phyloP scores from a whole-genome alignment of 1,140 invertebrate species.

The Carposina sasakii region DNA sequence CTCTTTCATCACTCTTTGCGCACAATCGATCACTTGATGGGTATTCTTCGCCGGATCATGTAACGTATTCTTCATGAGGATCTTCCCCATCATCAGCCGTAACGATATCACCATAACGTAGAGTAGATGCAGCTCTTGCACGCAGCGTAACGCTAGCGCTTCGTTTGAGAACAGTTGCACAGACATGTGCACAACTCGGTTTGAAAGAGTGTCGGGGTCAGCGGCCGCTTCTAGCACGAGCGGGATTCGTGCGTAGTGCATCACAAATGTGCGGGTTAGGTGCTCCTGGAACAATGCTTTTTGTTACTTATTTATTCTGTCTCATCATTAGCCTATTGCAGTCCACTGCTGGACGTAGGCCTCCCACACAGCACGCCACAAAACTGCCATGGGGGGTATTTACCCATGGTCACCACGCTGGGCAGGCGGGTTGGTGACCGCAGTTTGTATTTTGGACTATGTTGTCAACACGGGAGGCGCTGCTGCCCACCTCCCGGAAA shows the following conservation, averaged over 20 bases:
- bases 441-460: no score
- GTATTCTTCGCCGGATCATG: slow-evolving; percentile 87
- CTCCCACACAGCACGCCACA: no score
- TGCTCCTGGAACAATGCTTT: slow-evolving; percentile 85
- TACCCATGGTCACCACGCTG: no score
- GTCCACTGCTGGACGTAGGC: no score
- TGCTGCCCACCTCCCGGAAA: no score
- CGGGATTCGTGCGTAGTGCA: slow-evolving; percentile 95
- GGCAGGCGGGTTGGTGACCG: no score
- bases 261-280: slow-evolving; percentile 93
- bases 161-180: slow-evolving; percentile 97
- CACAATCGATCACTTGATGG: slow-evolving; percentile 95
- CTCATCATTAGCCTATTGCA: no score
- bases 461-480: no score
- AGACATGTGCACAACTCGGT: slow-evolving; percentile 96
- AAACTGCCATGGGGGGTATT: no score
- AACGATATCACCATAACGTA: slow-evolving; percentile 96
- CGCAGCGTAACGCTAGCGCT: slow-evolving; percentile 90
- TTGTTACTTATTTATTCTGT: no score
- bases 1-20: slow-evolving; percentile 93
- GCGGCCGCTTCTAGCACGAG: slow-evolving; percentile 89
- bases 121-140: slow-evolving; percentile 89
- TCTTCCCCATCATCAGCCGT: slow-evolving; percentile 94
- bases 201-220: slow-evolving; percentile 93
- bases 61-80: slow-evolving; percentile 88